Evolutionary conservation across 2,888 invertebrate species (phyloP), one percentile per base, ranked within the genome.

Genomic region (Rhaphigaster nebulosa): DNA sequence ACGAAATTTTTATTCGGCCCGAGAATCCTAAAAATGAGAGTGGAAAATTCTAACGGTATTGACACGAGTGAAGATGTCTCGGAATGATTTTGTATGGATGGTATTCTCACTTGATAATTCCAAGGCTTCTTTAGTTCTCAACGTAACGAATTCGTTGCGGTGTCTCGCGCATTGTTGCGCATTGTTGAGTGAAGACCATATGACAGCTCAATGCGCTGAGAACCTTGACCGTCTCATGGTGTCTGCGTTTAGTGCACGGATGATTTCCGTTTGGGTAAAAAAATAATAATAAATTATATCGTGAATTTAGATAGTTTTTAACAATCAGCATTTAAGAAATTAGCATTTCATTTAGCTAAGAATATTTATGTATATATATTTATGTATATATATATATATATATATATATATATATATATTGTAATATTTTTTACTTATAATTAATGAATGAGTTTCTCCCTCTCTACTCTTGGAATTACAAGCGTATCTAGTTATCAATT

Each of bases 71-170:
- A 34, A 70, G 13, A 13, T 65, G 18, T 65, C 29, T 65, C 18
- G 4, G 15, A 29, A 29, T 34, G 29, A 76, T 76, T 76, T 38
- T 76, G 38, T 6, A 2, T 34, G 8, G 38, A 38, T 20, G 38
- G 38, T 76, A 65, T 18, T 2, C 15, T 76, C 38, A 38, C 34
- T 34, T 34, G 70, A 76, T 76, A 12, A 38, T 76, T 76, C 29
- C 34, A 34, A 76, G 70, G 70, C 38, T 23, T 5, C 15, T 23
- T 38, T 38, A 76, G 34, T 34, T 38, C 65, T 76, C 70, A 34
- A 38, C 70, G 70, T 76, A 76, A 76, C 34, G 70, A 76, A 76
- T 76, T 76, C 70, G 70, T 76, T 76, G 70, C 70, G 38, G 34
- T 76, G 34, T 38, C 34, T 38, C 6, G 70, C 34, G 34, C 70